Conservation (phyloP, 2,888 invertebrate species). For the Neoascia interrupta region DNA sequence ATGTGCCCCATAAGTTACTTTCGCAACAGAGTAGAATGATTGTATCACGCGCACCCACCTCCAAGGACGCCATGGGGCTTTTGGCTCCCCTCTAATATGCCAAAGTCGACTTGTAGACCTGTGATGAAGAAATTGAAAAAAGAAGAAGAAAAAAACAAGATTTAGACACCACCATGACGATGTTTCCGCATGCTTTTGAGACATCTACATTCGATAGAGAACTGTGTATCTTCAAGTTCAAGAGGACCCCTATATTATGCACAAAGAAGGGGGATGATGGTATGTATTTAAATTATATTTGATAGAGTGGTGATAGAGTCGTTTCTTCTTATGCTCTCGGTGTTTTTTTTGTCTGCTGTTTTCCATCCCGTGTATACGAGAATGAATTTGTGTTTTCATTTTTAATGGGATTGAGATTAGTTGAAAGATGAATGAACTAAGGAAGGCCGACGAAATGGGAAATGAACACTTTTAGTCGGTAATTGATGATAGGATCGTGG, state of each 20-base stretch:
- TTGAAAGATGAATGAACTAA: conserved; percentile 56
- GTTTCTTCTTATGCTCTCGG: conserved; percentile 37
- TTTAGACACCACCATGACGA: conserved; percentile 31
- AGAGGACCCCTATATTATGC: neutral
- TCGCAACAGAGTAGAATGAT: neutral
- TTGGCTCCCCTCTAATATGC: conserved; percentile 16
- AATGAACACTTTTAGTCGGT: conserved; percentile 42
- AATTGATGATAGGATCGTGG: conserved; percentile 44
- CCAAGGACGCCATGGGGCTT: conserved; percentile 8
- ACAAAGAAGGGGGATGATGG: conserved; percentile 10
- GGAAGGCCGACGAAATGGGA: conserved; percentile 42
- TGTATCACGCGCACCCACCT: conserved; percentile 16
- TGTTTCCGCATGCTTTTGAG: conserved; percentile 48
- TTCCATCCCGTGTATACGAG: neutral
- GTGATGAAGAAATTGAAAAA: conserved; percentile 5
- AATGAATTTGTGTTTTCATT: conserved; percentile 19
- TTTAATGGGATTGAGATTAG: conserved; percentile 61
- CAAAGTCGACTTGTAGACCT: conserved; percentile 13
- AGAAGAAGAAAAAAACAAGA: conserved; percentile 14
- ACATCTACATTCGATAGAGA: conserved; percentile 35
- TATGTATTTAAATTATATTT: conserved; percentile 62
- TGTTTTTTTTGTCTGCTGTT: conserved; percentile 2
- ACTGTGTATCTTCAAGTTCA: conserved; percentile 26
- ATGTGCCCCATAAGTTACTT: conserved; percentile 10
- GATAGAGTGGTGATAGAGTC: conserved; percentile 65